phyloP scores from a whole-genome alignment of 2,888 invertebrate genomes.

The Galerucella nymphaeae region DNA sequence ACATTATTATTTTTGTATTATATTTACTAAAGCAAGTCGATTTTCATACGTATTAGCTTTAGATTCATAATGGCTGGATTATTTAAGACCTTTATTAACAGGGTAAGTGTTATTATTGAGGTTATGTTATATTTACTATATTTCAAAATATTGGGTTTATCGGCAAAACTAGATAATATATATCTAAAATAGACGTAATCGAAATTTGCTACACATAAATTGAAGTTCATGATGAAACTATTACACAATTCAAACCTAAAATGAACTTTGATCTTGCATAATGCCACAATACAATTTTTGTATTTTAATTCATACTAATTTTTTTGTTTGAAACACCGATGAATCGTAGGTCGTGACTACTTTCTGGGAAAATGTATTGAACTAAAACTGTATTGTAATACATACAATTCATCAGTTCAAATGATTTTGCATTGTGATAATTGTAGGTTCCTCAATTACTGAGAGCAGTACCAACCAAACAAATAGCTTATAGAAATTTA shows the following conservation, averaged over 20 bases:
- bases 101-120: slow-evolving; percentile 5
- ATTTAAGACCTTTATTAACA: slow-evolving; percentile 9
- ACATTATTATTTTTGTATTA: not conserved
- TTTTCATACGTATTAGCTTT: not conserved
- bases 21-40: not conserved
- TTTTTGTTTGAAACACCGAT: not conserved
- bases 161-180: not conserved
- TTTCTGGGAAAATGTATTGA: not conserved
- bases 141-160: not conserved
- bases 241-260: not conserved
- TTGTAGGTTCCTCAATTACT: slow-evolving; percentile 48
- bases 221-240: not conserved
- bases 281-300: not conserved
- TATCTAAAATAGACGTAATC: not conserved
- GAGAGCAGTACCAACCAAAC: slow-evolving; percentile 36
- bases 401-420: not conserved
- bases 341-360: too few species aligned
- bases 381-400: not conserved
- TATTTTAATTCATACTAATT: not conserved
- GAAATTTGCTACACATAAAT: not conserved
- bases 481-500: slow-evolving; percentile 33
- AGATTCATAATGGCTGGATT: slow-evolving; percentile 14
- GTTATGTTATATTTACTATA: slow-evolving; percentile 3
- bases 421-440: not conserved
- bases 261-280: not conserved